Evolutionary conservation across 1,140 invertebrate genomes (phyloP).

Genomic region (Drosophila eugracilis): DNA sequence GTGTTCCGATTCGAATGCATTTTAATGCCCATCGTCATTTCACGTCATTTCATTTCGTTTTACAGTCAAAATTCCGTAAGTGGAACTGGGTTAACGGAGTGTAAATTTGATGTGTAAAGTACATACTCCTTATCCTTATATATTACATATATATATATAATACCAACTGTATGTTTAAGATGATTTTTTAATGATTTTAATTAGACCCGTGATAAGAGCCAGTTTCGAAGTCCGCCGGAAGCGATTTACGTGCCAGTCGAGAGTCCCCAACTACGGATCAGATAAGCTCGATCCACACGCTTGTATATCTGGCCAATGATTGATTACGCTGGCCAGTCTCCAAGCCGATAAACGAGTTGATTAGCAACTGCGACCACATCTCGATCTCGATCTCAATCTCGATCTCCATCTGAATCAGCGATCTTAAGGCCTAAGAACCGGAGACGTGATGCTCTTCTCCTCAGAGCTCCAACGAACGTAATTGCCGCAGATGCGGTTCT

Average conservation of each 20-base stretch:
- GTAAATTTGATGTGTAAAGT: too few relatives aligned
- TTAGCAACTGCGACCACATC: conserved; percentile 45
- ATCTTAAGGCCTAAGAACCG: conserved; percentile 27
- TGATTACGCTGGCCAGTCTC: conserved; percentile 55
- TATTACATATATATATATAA: not conserved
- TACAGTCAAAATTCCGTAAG: conserved; percentile 41
- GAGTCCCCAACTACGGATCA: conserved; percentile 41
- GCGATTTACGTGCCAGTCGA: conserved; percentile 44
- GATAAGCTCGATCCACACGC: conserved; percentile 49
- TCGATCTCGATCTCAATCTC: conserved; percentile 11
- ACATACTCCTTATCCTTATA: too few relatives aligned
- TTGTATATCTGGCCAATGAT: conserved; percentile 48
- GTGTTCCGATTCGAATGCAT: conserved; percentile 49
- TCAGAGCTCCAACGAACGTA: too few relatives aligned
- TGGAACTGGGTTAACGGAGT: too few relatives aligned
- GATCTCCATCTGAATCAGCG: conserved; percentile 15
- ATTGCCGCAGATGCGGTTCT: conserved; percentile 25
- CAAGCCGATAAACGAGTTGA: conserved; percentile 57
- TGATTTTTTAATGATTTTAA: conserved; percentile 29
- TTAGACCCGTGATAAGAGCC: conserved; percentile 35
- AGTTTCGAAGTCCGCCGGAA: conserved; percentile 50
- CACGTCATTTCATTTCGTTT: conserved; percentile 36
- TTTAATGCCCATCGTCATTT: conserved; percentile 44
- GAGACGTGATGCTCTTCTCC: conserved; percentile 27
- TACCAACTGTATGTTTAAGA: not conserved